These are phyloP conservation scores for Caenorhabditis afra DNA, from an alignment of 2,888 invertebrate genomes.

Conservation along the genomic window DNA sequence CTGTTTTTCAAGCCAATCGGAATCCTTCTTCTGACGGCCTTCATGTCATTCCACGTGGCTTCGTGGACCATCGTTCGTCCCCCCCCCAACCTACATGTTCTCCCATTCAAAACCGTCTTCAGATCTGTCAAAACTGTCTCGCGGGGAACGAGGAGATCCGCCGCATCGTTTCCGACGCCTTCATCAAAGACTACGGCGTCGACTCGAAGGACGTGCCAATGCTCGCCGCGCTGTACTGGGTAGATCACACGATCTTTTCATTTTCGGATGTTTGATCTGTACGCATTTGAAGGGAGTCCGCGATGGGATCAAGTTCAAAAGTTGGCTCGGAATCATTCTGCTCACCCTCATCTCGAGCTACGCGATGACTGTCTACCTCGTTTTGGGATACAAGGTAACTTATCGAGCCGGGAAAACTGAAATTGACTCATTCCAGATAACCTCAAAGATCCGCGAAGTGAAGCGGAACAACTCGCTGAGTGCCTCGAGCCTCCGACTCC, in stretches of 20 bases:
- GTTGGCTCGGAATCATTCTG: constrained; percentile 46
- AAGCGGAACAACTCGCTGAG: constrained; percentile 22
- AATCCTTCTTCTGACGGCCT: constrained; percentile 9
- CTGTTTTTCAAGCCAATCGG: constrained; percentile 37
- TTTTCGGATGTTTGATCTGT: no score
- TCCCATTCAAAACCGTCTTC: no score
- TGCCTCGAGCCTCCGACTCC: constrained; percentile 38
- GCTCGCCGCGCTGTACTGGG: constrained; percentile 37
- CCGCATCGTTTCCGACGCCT: constrained; percentile 4
- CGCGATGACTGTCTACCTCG: constrained; percentile 44
- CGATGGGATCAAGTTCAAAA: constrained; percentile 14
- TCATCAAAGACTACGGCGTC: constrained; percentile 9
- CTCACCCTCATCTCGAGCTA: constrained; percentile 42
- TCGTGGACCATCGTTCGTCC: constrained; percentile 41
- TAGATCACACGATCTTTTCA: no score
- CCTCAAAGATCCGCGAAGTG: constrained; percentile 26
- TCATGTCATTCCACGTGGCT: constrained; percentile 25
- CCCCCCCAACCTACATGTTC: no score
- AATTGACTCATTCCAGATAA: constrained; percentile 10
- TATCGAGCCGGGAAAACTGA: no score
- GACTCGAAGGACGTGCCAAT: constrained; percentile 23
- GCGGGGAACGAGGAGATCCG: constrained; percentile 40
- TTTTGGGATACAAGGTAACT: constrained; percentile 28
- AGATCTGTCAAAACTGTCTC: constrained; percentile 42
- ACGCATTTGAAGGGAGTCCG: no score